Evolutionary conservation across 2,797 vertebrate species (phyloP).

Genomic region (Nyctibius grandis): DNA sequence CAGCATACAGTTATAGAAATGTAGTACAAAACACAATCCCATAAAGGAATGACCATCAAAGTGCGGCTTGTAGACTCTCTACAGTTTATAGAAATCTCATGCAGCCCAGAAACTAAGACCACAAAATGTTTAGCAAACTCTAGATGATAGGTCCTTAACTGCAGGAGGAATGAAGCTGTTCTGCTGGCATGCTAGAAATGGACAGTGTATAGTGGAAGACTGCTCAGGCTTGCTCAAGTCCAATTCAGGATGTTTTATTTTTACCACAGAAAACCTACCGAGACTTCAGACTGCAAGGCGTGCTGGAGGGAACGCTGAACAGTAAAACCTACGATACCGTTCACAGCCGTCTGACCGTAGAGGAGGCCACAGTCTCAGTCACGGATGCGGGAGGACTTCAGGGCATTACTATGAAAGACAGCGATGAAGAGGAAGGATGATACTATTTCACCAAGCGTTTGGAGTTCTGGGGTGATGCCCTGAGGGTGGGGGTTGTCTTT

Average conservation of each 20-base stretch:
- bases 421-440: conserved; percentile 91
- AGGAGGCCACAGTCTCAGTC: conserved; percentile 88
- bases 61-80: background rate
- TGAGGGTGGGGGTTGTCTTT: background rate
- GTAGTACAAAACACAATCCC: background rate
- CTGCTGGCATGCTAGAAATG: background rate
- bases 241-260: conserved; percentile 2
- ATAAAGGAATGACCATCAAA: background rate
- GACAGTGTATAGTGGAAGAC: background rate
- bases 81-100: background rate
- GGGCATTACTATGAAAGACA: conserved; percentile 96
- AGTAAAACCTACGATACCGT: conserved; percentile 90
- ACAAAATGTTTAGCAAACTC: background rate
- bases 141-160: background rate
- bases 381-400: conserved; percentile 86
- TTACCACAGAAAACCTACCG: conserved; percentile 90
- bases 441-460: background rate
- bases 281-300: conserved; percentile 93
- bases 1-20: background rate
- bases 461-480: background rate
- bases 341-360: conserved; percentile 88
- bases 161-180: background rate
- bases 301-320: conserved; percentile 88
- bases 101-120: background rate
- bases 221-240: background rate